phyloP scores from a whole-genome alignment of 2,888 invertebrate species.

The Drosophila mayaguana region DNA sequence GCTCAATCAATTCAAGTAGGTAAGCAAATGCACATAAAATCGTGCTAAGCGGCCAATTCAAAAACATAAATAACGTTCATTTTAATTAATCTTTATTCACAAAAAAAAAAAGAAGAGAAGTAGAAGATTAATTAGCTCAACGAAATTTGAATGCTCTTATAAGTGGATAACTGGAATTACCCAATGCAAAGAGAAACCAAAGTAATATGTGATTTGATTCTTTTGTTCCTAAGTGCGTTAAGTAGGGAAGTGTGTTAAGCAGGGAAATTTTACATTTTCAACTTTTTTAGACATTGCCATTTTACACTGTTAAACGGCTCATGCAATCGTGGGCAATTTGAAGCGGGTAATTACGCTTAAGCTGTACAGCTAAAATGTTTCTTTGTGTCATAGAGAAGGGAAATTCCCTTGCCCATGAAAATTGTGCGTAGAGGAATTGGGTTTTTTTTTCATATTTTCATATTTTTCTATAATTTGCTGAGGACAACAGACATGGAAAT shows the following conservation, averaged over 20 bases:
- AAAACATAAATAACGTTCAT: slow-evolving; percentile 25
- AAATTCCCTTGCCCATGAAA: neutral
- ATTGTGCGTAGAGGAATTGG: neutral
- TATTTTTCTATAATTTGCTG: neutral
- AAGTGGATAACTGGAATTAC: neutral
- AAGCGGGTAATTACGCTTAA: neutral
- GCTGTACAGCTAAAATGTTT: neutral
- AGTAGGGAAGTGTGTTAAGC: too few species aligned
- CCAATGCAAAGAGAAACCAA: neutral
- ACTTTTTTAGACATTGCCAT: neutral
- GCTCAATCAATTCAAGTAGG: slow-evolving; percentile 44
- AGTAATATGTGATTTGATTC: neutral
- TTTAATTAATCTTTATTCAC: slow-evolving; percentile 42
- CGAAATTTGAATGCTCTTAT: slow-evolving; percentile 10
- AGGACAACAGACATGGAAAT: too few species aligned
- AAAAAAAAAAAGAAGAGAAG: slow-evolving; percentile 10
- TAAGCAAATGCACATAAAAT: slow-evolving; percentile 38
- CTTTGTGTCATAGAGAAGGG: neutral
- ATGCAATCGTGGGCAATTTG: neutral
- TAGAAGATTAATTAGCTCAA: neutral
- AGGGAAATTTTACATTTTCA: neutral
- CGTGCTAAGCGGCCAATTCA: slow-evolving; percentile 8
- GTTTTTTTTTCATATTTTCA: neutral
- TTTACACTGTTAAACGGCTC: too few species aligned
- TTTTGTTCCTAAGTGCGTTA: neutral